These are phyloP conservation scores for Heliconius himera DNA, from an alignment of 1,140 invertebrate genomes.

Conservation along the genomic window DNA sequence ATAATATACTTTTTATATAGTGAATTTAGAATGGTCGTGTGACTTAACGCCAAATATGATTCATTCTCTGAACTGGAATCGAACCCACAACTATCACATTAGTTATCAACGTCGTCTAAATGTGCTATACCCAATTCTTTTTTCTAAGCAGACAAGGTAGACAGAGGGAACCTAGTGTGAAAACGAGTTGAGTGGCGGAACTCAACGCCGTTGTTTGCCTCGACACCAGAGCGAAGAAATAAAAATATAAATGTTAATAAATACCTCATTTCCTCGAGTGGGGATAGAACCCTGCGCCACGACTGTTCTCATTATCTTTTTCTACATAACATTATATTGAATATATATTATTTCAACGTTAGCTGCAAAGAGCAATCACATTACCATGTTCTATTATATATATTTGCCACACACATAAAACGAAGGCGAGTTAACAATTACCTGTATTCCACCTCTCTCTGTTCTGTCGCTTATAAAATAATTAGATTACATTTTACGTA, in stretches of 20 bases:
- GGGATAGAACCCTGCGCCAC: not conserved
- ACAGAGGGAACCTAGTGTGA: too few relatives aligned
- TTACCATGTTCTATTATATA: not conserved
- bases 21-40: too few relatives aligned
- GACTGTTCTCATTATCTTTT: not conserved
- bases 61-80: not conserved
- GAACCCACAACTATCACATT: not conserved
- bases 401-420: slow-evolving; percentile 19
- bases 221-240: too few relatives aligned
- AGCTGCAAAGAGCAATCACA: not conserved
- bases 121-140: not conserved
- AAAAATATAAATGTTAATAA: too few relatives aligned
- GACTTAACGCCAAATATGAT: too few relatives aligned
- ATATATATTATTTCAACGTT: not conserved
- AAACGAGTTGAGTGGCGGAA: too few relatives aligned
- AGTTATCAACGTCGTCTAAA: not conserved
- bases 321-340: not conserved
- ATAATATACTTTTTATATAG: not conserved
- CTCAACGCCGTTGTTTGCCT: too few relatives aligned
- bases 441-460: slow-evolving; percentile 38
- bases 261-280: too few relatives aligned
- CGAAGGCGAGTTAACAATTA: slow-evolving; percentile 36
- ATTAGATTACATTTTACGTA: slow-evolving; percentile 75
- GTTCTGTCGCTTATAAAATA: slow-evolving; percentile 59
- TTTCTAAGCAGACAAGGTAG: too few relatives aligned